Evolutionary conservation across 2,797 vertebrate genomes (phyloP), one percentile per base, ranked within the genome.

Genomic region (Hydrophis major): DNA sequence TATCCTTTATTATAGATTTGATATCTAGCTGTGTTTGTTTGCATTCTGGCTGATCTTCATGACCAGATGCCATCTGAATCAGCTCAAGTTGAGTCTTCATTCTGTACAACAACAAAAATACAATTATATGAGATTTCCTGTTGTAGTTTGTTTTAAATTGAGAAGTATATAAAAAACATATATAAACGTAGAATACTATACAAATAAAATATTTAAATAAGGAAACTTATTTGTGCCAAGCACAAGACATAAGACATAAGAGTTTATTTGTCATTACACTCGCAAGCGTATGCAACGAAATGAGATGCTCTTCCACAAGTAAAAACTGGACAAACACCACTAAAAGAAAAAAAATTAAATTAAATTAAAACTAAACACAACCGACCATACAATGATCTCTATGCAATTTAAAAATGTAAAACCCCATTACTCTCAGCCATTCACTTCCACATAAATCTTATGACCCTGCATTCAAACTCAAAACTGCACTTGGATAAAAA

Each of bases 11-110:
- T 56, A 97, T 94, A 92, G 96, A 93, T 60, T 96, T 94, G 42
- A 95, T 94, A 93, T 97, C 95, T 89, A 97, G 95, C 86, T 94
- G 95, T 88, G 94, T 96, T 90, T 95, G 96, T 3, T 83, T 91
- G 93, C 86, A 93, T 7, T 94, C 95, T 16, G 93, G 90, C 57
- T 94, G 92, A 60, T 96, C 97, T 94, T 97, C 95, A 86, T 94
- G 95, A 89, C 20, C 94, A 47, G 95, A 95, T 47, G 96, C 94
- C 87, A 97, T 94, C 69, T 93, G 96, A 95, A 97, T 95, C 83
- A 97, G 92, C 20, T 97, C 97, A 96, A 97, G 96, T 74, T 97
- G 97, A 94, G 96, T 97, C 89, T 96, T 97, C 97, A 97, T 96
- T 95, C 97, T 97, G 87, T 18, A 95, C 90, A 63, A 32, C 59